Evolutionary conservation across 2,113 vertebrate species (phyloP), one percentile per base, ranked within the genome.

Genomic region (Chinchilla lanigera): DNA sequence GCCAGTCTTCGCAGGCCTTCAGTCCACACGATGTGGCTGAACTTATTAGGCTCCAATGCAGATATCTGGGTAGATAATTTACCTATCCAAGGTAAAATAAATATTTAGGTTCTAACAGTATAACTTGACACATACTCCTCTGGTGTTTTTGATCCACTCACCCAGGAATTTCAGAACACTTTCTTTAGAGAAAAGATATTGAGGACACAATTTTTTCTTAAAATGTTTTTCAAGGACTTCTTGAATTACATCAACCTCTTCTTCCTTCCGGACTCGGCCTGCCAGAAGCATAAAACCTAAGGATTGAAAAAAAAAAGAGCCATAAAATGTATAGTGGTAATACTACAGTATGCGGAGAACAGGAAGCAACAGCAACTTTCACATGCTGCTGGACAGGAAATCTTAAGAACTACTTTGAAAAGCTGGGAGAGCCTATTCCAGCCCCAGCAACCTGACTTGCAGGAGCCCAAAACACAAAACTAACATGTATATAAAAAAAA

Each of bases 201-300:
- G 98, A 0, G 99, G 99, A 97, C 99, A 86, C 35, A 99, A 94
- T 6, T 98, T 99, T 92, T 99, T 99, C 98, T 99, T 99, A 95
- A 99, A 99, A 97, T 99, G 99, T 96, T 99, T 99, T 98, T 99
- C 99, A 98, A 99, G 98, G 88, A 99, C 99, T 90, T 97, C 98
- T 94, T 99, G 98, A 98, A 99, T 99, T 95, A 99, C 98, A 95
- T 98, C 97, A 73, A 98, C 99, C 77, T 99, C 99, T 92, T 99
- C 99, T 4, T 99, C 99, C 85, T 99, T 99, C 97, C 99, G 99
- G 61, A 99, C 99, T 67, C 99, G 99, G 30, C 99, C 99, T 35
- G 99, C 99, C 96, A 99, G 98, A 98, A 99, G 99, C 99, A 99
- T 99, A 98, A 99, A 99, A 47, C 99, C 99, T 99, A 94, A 3